Conservation (phyloP, 2,888 invertebrate genomes). For the Mesochorus sp. region DNA sequence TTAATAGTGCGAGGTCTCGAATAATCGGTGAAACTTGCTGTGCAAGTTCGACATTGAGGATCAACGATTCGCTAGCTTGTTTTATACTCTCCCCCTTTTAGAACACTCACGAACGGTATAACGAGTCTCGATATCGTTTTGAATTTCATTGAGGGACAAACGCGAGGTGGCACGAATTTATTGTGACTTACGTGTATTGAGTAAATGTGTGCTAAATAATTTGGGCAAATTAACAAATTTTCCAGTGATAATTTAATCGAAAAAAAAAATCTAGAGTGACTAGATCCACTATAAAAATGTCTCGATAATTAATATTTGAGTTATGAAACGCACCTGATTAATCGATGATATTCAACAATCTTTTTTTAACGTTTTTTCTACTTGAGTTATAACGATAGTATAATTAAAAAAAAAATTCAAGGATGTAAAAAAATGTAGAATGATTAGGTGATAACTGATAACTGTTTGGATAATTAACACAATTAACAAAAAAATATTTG, state of each 20-base stretch:
- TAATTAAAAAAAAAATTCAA: too few relatives aligned
- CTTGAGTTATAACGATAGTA: too few relatives aligned
- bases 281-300: too few relatives aligned
- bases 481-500: too few relatives aligned
- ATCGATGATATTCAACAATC: too few relatives aligned
- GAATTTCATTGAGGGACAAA: conserved; percentile 27
- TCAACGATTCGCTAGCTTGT: neutral
- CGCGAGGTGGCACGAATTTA: conserved; percentile 53
- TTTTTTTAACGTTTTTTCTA: neutral
- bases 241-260: neutral
- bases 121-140: conserved; percentile 40
- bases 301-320: too few relatives aligned
- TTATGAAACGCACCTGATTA: too few relatives aligned
- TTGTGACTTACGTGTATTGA: neutral
- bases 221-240: neutral
- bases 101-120: conserved; percentile 55
- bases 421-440: too few relatives aligned
- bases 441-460: too few relatives aligned
- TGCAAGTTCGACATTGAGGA: conserved; percentile 56
- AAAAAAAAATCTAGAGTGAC: neutral
- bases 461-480: too few relatives aligned
- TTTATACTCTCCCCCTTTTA: neutral
- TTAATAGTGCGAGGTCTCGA: conserved; percentile 49
- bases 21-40: conserved; percentile 55
- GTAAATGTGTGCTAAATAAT: neutral